A percentile compares a stretch with the other conserved stretches of the same genome.
phyloP scores from a whole-genome alignment of 2,888 invertebrate genomes.

The Leucoma salicis region DNA sequence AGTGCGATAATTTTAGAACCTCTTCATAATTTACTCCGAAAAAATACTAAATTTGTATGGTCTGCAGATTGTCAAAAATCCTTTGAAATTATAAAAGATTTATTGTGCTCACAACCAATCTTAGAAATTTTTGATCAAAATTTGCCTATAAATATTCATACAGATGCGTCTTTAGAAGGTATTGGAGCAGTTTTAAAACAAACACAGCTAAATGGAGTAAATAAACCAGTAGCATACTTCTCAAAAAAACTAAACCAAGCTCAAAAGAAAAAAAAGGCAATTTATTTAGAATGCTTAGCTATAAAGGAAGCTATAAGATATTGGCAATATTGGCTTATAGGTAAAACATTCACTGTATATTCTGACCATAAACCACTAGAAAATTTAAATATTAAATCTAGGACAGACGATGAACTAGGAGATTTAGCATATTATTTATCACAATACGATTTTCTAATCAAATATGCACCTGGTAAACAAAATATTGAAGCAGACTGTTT shows the following conservation, averaged over 20 bases:
- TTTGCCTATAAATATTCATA: too few species aligned
- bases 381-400: conserved; percentile 1
- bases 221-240: conserved; percentile 14
- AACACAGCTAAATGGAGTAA: conserved; percentile 1
- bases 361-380: not conserved
- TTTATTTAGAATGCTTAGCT: conserved; percentile 8
- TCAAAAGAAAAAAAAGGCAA: conserved; percentile 11
- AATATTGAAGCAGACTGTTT: not conserved
- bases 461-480: not conserved
- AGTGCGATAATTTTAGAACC: too few species aligned
- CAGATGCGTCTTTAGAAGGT: not conserved
- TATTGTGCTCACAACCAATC: too few species aligned
- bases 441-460: not conserved
- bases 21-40: conserved; percentile 29
- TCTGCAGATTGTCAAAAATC: conserved; percentile 12
- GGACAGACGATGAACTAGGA: too few species aligned
- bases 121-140: too few species aligned
- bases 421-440: not conserved
- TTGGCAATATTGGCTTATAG: not conserved
- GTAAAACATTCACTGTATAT: not conserved
- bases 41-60: conserved; percentile 27
- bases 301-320: not conserved
- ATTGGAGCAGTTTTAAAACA: conserved; percentile 8
- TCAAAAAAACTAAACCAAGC: conserved; percentile 9
- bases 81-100: too few species aligned